Evolutionary conservation across 2,113 vertebrate genomes (phyloP).

Genomic region (Psilopogon haemacephalus): DNA sequence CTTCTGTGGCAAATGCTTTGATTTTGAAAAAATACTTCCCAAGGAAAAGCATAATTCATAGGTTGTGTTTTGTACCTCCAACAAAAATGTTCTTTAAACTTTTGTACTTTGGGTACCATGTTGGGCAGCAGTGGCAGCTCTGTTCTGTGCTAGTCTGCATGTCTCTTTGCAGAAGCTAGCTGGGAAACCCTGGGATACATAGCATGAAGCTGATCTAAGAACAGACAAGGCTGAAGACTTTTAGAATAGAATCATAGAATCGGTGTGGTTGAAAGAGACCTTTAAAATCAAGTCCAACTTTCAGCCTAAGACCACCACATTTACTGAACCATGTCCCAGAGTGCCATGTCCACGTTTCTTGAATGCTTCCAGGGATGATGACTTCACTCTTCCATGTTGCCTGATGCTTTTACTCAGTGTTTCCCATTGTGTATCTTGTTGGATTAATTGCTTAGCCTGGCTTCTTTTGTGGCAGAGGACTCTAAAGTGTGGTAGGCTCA

Average conservation of each 20-base stretch:
- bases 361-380: too few species aligned
- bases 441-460: neutral
- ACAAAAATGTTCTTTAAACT: neutral
- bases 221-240: neutral
- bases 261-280: too few species aligned
- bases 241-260: too few species aligned
- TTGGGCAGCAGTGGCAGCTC: neutral
- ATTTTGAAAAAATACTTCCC: neutral
- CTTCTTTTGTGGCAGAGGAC: neutral
- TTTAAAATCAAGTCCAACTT: too few species aligned
- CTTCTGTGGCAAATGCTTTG: neutral
- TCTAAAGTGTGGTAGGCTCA: neutral
- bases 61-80: neutral
- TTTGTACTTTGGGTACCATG: neutral
- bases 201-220: neutral
- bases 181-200: neutral
- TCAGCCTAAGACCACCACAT: too few species aligned
- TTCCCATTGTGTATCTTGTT: neutral
- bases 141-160: neutral
- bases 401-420: neutral
- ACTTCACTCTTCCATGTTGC: neutral
- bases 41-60: neutral
- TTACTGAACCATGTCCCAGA: too few species aligned
- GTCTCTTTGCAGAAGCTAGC: neutral
- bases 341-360: too few species aligned